These are phyloP conservation scores for Gymnorhina tibicen DNA, from an alignment of 2,113 vertebrate genomes.

Conservation along the genomic window DNA sequence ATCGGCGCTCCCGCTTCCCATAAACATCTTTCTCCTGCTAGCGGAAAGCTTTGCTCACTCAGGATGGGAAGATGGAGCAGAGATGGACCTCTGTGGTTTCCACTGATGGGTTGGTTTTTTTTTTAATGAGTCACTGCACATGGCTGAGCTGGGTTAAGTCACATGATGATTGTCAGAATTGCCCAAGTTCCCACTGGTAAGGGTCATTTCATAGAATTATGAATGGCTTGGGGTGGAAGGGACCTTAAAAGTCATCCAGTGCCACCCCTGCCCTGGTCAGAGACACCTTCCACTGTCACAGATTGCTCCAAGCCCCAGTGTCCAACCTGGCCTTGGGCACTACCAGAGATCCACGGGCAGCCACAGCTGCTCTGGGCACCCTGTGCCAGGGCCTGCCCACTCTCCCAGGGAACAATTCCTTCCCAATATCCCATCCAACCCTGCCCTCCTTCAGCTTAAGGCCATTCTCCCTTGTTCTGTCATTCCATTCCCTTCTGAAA, in stretches of 20 bases:
- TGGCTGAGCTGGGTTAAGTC: not conserved
- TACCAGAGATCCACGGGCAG: not conserved
- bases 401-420: rapidly evolving
- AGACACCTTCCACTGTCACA: not conserved
- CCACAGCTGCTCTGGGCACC: not conserved
- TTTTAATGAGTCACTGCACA: not conserved
- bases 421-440: not conserved
- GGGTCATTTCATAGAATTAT: not conserved
- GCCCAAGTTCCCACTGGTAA: not conserved
- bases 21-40: not conserved
- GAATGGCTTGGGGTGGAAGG: not conserved
- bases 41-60: not conserved
- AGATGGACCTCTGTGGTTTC: not conserved
- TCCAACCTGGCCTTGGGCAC: not conserved
- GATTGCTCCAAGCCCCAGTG: not conserved
- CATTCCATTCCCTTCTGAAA: too few relatives aligned
- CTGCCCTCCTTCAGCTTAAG: not conserved
- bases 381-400: not conserved
- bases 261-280: not conserved
- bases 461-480: not conserved
- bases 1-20: rapidly evolving
- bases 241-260: rapidly evolving
- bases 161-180: not conserved
- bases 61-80: not conserved
- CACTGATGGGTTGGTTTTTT: not conserved